Evolutionary conservation across 2,888 invertebrate species (phyloP).

Genomic region (Baronia brevicornis): DNA sequence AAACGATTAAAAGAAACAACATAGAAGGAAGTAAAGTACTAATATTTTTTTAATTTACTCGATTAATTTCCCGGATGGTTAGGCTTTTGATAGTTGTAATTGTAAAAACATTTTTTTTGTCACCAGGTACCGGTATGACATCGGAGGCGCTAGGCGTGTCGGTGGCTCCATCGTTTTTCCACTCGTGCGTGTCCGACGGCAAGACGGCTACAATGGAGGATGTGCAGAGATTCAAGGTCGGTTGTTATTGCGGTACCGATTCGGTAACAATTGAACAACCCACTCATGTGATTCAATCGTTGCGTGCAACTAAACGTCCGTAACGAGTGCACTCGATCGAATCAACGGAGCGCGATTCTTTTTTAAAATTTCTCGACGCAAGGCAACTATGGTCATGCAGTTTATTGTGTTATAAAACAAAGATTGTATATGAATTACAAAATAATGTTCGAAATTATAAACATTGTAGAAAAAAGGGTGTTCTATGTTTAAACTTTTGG

Average conservation of each 20-base stretch:
- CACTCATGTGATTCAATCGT: conserved; percentile 4
- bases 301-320: conserved; percentile 6
- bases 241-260: conserved; percentile 23
- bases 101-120: too few species aligned
- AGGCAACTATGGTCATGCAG: too few species aligned
- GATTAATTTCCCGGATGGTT: too few species aligned
- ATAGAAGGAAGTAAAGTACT: too few species aligned
- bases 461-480: too few species aligned
- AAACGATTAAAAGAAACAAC: too few species aligned
- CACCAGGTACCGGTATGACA: conserved; percentile 90
- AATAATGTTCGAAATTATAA: conserved; percentile 8
- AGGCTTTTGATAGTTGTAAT: too few species aligned
- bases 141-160: conserved; percentile 96
- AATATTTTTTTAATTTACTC: too few species aligned
- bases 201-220: conserved; percentile 97
- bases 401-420: too few species aligned
- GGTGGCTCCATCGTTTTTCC: conserved; percentile 97
- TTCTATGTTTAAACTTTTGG: too few species aligned
- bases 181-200: conserved; percentile 95
- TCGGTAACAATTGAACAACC: not conserved
- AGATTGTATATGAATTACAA: too few species aligned
- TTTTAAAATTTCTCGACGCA: too few species aligned
- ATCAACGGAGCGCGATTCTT: conserved; percentile 4
- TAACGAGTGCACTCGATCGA: conserved; percentile 2
- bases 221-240: conserved; percentile 94